phyloP scores from a whole-genome alignment of 2,113 vertebrate species.

The Epinephelus lanceolatus region DNA sequence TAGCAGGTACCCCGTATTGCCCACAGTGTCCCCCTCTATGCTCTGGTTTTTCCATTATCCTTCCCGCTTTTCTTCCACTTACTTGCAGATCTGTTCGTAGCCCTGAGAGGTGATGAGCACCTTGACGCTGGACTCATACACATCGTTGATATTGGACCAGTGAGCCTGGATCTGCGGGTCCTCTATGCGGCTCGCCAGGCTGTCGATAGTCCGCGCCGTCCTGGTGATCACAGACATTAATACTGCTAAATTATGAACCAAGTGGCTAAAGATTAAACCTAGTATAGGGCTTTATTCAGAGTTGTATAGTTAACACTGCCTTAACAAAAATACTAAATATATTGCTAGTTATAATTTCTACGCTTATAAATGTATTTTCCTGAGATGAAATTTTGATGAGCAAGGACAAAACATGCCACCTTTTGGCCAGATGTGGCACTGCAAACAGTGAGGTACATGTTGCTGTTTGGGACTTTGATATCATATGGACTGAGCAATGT shows the following conservation, averaged over 20 bases:
- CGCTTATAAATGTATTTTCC: not conserved
- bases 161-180: slow-evolving; percentile 99
- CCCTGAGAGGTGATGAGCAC: slow-evolving; percentile 99
- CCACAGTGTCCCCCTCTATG: not conserved
- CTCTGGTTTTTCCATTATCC: not conserved
- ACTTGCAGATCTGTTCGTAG: slow-evolving; percentile 99
- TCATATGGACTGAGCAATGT: not conserved
- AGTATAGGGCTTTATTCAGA: too few species aligned
- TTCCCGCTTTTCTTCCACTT: slow-evolving; percentile 70
- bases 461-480: not conserved
- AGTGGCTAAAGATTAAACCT: not conserved
- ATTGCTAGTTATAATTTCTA: not conserved
- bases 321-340: not conserved
- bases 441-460: not conserved
- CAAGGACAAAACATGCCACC: not conserved
- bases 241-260: not conserved
- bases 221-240: slow-evolving; percentile 73
- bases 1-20: not conserved
- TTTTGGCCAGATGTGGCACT: not conserved
- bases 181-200: slow-evolving; percentile 94
- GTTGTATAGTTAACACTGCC: not conserved
- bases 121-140: slow-evolving; percentile 98
- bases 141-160: slow-evolving; percentile 98
- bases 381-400: not conserved
- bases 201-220: slow-evolving; percentile 96